phyloP scores from a whole-genome alignment of 2,113 vertebrate species.

The Cinclus cinclus region DNA sequence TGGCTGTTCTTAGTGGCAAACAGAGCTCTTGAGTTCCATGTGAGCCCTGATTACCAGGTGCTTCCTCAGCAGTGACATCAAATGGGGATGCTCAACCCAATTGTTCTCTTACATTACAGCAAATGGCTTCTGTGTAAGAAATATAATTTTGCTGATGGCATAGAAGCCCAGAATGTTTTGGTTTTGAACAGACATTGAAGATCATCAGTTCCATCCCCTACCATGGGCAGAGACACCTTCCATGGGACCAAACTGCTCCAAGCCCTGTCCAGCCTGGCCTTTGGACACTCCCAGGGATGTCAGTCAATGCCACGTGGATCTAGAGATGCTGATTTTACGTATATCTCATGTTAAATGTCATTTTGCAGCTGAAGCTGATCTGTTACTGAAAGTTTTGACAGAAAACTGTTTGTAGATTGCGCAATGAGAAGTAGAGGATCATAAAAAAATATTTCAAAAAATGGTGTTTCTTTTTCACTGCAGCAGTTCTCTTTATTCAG shows the following conservation, averaged over 20 bases:
- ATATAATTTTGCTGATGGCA: not conserved
- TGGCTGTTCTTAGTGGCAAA: not conserved
- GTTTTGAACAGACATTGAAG: not conserved
- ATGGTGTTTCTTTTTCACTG: not conserved
- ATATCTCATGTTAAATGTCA: not conserved
- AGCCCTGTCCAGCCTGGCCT: not conserved
- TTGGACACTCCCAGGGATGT: not conserved
- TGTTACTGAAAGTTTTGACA: not conserved
- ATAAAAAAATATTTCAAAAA: not conserved
- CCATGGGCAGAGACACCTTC: not conserved
- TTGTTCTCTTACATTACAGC: not conserved
- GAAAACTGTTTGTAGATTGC: not conserved
- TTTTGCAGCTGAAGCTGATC: conserved; percentile 22
- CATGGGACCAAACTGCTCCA: not conserved
- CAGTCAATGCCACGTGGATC: not conserved
- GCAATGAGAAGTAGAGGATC: not conserved
- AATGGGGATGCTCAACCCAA: not conserved
- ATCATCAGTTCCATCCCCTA: not conserved
- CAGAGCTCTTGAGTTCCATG: not conserved
- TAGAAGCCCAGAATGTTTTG: not conserved
- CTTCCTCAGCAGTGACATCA: conserved; percentile 17
- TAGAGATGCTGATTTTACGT: not conserved
- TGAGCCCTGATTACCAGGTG: not conserved
- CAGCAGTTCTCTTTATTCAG: conserved; percentile 46
- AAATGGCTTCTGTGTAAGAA: not conserved